These are phyloP conservation scores for Mesocentrotus franciscanus DNA, from an alignment of 53 echinoderm and acorn worm genomes.

Conservation along the genomic window DNA sequence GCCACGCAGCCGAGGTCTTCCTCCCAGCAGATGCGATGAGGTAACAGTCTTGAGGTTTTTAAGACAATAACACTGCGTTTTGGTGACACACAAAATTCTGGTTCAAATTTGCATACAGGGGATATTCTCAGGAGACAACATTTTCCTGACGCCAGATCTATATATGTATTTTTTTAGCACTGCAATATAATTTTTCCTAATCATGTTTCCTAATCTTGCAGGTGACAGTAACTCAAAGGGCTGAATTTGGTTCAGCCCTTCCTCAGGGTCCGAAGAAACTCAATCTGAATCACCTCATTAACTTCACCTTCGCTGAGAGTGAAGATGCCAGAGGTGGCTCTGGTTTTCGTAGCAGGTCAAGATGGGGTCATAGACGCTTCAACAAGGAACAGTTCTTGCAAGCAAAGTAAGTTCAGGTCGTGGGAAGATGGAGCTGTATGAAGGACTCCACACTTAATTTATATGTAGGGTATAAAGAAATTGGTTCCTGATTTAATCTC, in stretches of 20 bases:
- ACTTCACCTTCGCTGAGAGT: slow-evolving; percentile 85
- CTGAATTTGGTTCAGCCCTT: slow-evolving; percentile 98
- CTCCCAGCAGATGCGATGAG: slow-evolving; percentile 71
- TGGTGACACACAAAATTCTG: too few species aligned
- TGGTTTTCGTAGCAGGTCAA: slow-evolving; percentile 75
- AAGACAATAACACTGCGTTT: neutral
- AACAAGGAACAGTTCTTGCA: slow-evolving; percentile 99
- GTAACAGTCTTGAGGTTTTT: neutral
- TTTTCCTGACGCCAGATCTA: too few species aligned
- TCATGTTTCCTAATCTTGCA: slow-evolving; percentile 39
- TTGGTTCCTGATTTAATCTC: neutral
- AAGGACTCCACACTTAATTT: neutral
- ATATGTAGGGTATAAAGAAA: neutral
- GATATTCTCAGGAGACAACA: too few species aligned
- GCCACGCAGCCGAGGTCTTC: slow-evolving; percentile 66
- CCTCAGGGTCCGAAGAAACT: slow-evolving; percentile 93
- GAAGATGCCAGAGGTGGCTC: slow-evolving; percentile 47
- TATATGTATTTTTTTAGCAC: too few species aligned
- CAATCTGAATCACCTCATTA: slow-evolving; percentile 93
- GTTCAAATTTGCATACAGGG: too few species aligned
- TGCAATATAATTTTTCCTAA: too few species aligned
- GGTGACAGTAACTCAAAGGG: slow-evolving; percentile 93
- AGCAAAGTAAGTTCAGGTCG: slow-evolving; percentile 82
- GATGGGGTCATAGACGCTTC: slow-evolving; percentile 84
- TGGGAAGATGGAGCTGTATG: neutral